Evolutionary conservation across 1,140 invertebrate species (phyloP).

Genomic region (Rhopalosiphum maidis): DNA sequence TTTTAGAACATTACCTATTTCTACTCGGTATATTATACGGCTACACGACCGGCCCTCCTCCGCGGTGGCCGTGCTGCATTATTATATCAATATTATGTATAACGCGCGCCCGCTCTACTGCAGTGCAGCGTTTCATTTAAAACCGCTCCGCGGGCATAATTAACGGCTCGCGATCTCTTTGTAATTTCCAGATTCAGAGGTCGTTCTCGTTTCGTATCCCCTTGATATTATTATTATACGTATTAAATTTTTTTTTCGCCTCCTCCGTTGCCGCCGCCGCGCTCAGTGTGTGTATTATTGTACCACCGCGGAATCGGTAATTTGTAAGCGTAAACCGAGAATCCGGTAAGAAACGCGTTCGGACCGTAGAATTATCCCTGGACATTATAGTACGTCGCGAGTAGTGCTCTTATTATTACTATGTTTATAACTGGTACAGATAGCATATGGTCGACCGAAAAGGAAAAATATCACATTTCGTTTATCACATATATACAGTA

Average conservation of each 20-base stretch:
- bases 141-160: slow-evolving; percentile 38
- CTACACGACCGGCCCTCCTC: neutral
- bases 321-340: slow-evolving; percentile 37
- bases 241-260: neutral
- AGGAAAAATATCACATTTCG: neutral
- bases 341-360: slow-evolving; percentile 6
- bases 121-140: slow-evolving; percentile 29
- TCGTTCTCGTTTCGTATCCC: neutral
- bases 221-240: neutral
- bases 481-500: neutral
- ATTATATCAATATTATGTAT: slow-evolving; percentile 36
- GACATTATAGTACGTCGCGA: neutral
- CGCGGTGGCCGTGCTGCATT: neutral
- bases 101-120: neutral
- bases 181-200: neutral
- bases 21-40: neutral
- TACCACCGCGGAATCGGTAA: slow-evolving; percentile 52
- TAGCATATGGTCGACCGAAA: neutral
- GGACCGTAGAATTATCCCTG: slow-evolving; percentile 45
- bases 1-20: slow-evolving; percentile 15
- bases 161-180: slow-evolving; percentile 28
- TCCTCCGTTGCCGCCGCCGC: neutral
- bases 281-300: neutral
- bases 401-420: neutral
- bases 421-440: neutral